Base-by-base conservation (phyloP, 1,140 invertebrate species). In the Lasioglossum albipes region DNA sequence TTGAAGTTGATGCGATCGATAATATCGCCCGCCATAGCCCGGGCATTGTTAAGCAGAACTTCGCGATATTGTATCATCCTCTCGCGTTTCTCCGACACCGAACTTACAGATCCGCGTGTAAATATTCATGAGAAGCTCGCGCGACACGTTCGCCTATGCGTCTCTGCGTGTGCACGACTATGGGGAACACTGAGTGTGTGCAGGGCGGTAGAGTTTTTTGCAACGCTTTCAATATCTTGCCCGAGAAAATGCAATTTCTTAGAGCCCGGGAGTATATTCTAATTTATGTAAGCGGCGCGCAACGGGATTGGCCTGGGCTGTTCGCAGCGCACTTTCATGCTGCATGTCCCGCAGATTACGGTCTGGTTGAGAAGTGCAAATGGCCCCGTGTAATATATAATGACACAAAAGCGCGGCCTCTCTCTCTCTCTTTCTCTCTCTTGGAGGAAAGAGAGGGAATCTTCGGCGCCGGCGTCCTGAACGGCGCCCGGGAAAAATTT, bases 201-300 rank as follows among this genome's bases (percentile, higher is more conserved):
- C 18, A 36, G 66, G 18, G 16, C 22, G 54, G 27, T 27, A 27
- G 27, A 27, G 27, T 62, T 80, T 62, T 75, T 68, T 62, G 67
- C 20, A 45, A 75, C n/a, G 54, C 54, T 75, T 80, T 75, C 79
- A 54, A 69, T 69, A 64, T 69, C 52, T 52, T 41, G 66, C 54
- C 20, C 42, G 69, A 54, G 79, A 75, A 80, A 75, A 75, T 49
- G 73, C 64, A 36, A 75, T 67, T 62, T 52, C 73, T 75, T 80
- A 52, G 79, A 79, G 9, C 45, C 62, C 78, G 42, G 31, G 72
- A 67, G 65, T 41, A 75, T 68, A 68, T 67, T 75, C 64, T 75
- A 80, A 80, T 80, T 80, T 80, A 80, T 80, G 79, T 80, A 75
- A 69, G 65, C 45, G 54, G 41, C 79, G 41, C 16, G 31, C 78